Evolutionary conservation across 2,797 vertebrate species (phyloP).

Genomic region (Dendrocincla fuliginosa): DNA sequence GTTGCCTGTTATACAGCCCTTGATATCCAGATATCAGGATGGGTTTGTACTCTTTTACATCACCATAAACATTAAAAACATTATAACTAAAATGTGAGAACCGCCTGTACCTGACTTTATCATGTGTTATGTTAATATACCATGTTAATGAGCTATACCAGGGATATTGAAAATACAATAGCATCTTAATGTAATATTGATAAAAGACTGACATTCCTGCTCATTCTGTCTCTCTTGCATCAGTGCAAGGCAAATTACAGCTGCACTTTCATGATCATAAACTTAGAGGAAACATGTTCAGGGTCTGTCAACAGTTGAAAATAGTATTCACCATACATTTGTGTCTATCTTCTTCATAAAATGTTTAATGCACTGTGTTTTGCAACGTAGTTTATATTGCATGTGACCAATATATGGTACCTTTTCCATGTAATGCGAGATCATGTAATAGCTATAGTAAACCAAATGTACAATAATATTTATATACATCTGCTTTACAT

Average conservation of each 20-base stretch:
- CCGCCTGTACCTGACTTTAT: background rate
- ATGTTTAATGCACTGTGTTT: conserved; percentile 8
- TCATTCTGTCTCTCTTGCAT: conserved; percentile 31
- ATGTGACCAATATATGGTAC: background rate
- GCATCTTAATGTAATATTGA: conserved; percentile 61
- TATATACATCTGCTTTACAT: conserved; percentile 41
- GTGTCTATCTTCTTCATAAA: conserved; percentile 29
- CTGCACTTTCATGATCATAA: conserved; percentile 41
- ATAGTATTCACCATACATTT: background rate
- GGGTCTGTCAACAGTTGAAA: conserved; percentile 44
- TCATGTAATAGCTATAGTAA: conserved; percentile 9
- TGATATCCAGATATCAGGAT: background rate
- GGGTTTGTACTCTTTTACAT: background rate
- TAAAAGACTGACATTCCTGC: conserved; percentile 36
- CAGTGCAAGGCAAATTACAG: conserved; percentile 39
- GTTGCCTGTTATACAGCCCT: background rate
- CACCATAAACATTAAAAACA: background rate
- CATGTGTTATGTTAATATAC: background rate
- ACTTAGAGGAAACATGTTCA: conserved; percentile 41
- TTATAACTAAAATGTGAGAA: background rate
- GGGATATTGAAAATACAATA: conserved; percentile 46
- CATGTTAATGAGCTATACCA: conserved; percentile 39
- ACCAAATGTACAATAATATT: conserved; percentile 32
- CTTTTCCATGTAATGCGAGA: background rate
- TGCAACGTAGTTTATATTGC: background rate